A percentile compares a stretch with the other conserved stretches of the same genome.
These are phyloP conservation scores for Drosophila quadrilineata DNA, from an alignment of 1,140 invertebrate genomes.

Conservation along the genomic window DNA sequence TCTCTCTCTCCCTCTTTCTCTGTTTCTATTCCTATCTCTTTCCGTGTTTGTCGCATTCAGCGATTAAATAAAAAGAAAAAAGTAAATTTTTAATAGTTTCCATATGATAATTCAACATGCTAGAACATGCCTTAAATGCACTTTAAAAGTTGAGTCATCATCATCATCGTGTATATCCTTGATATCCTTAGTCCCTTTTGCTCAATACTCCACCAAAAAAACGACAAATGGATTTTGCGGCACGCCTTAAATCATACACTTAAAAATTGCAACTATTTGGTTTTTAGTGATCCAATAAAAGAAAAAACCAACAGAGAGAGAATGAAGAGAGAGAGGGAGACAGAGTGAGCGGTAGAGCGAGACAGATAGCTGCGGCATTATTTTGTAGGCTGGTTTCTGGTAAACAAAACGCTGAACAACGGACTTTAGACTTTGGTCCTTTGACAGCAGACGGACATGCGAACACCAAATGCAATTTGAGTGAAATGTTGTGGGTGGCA, in stretches of 20 bases:
- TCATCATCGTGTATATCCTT: no score
- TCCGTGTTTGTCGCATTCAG: background rate
- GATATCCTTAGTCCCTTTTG: no score
- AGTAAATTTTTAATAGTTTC: constrained; percentile 5
- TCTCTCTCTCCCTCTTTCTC: background rate
- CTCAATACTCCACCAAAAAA: no score
- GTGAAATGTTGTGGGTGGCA: constrained; percentile 72
- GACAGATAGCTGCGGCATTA: constrained; percentile 6
- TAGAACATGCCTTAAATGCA: constrained; percentile 5
- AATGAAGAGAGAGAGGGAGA: no score
- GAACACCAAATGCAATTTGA: constrained; percentile 73
- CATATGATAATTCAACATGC: constrained; percentile 9
- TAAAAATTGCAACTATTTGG: constrained; percentile 38
- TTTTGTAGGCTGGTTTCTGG: constrained; percentile 36
- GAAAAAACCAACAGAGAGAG: background rate
- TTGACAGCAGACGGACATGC: background rate
- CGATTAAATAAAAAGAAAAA: no score
- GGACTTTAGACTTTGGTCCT: background rate
- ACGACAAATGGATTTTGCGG: constrained; percentile 9
- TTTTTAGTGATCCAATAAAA: constrained; percentile 20
- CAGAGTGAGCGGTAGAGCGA: background rate
- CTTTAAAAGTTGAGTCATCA: no score
- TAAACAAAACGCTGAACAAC: constrained; percentile 39
- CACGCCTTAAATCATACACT: constrained; percentile 22
- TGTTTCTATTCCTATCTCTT: background rate